Evolutionary conservation across 2,113 vertebrate species (phyloP).

Genomic region (Oncorhynchus kisutch): DNA sequence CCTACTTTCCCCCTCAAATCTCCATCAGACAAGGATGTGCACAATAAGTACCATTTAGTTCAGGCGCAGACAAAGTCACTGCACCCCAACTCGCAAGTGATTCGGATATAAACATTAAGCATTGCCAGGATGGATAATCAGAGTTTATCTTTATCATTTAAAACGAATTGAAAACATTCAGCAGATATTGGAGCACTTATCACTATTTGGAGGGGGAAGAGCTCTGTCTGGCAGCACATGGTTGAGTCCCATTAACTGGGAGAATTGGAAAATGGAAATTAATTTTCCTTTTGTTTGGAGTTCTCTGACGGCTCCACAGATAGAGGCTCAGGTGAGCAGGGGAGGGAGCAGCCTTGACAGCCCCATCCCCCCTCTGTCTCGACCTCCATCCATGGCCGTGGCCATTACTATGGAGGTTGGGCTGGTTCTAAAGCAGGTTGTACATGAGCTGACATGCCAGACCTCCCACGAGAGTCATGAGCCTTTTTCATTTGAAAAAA

Average conservation of each 20-base stretch:
- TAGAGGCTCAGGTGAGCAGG: background rate
- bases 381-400: background rate
- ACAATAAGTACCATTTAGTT: slow-evolving; percentile 13
- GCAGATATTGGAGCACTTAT: slow-evolving; percentile 1
- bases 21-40: background rate
- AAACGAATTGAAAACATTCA: slow-evolving; percentile 19
- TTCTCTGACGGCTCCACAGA: slow-evolving; percentile 1
- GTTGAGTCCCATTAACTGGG: slow-evolving; percentile 20
- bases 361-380: no score
- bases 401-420: background rate
- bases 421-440: background rate
- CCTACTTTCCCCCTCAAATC: no score
- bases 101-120: background rate
- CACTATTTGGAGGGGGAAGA: background rate
- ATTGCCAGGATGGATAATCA: background rate
- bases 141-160: slow-evolving; percentile 19
- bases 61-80: background rate
- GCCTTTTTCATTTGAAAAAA: no score
- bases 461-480: background rate
- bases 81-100: background rate
- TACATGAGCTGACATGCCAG: background rate
- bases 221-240: slow-evolving; percentile 2
- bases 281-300: slow-evolving; percentile 28
- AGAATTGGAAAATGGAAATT: slow-evolving; percentile 33
- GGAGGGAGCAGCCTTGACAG: no score